phyloP scores from a whole-genome alignment of 35 echinoderm and acorn worm species.

The Lytechinus pictus region DNA sequence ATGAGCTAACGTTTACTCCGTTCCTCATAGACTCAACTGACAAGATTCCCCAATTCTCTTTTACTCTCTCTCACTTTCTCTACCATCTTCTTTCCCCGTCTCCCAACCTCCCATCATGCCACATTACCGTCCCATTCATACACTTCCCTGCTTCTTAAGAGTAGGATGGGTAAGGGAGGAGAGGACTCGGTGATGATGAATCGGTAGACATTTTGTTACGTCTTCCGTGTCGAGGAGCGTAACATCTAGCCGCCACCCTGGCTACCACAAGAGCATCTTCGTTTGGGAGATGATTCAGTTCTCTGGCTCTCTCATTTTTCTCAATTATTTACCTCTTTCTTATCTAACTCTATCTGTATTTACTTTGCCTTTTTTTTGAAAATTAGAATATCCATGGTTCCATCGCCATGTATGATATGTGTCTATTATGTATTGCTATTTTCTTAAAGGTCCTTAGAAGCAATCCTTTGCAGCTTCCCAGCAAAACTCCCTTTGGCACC shows the following conservation, averaged over 20 bases:
- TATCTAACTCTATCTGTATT: neutral
- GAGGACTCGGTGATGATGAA: conserved; percentile 35
- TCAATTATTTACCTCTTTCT: neutral
- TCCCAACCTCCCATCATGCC: conserved; percentile 8
- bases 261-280: conserved; percentile 19
- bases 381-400: no score
- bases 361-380: no score
- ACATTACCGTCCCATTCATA: conserved; percentile 51
- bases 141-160: conserved; percentile 4
- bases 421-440: no score
- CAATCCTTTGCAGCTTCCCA: no score
- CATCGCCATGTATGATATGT: no score
- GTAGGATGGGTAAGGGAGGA: neutral
- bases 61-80: neutral
- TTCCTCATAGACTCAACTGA: conserved; percentile 26
- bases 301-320: neutral
- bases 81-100: neutral
- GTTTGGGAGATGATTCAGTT: neutral
- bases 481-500: no score
- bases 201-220: conserved; percentile 47
- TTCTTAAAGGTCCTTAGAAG: no score
- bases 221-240: conserved; percentile 53
- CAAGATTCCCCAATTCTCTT: neutral
- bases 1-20: conserved; percentile 43
- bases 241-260: conserved; percentile 26